phyloP scores from a whole-genome alignment of 1,140 invertebrate genomes.

The Stenopsyche tienmushanensis region DNA sequence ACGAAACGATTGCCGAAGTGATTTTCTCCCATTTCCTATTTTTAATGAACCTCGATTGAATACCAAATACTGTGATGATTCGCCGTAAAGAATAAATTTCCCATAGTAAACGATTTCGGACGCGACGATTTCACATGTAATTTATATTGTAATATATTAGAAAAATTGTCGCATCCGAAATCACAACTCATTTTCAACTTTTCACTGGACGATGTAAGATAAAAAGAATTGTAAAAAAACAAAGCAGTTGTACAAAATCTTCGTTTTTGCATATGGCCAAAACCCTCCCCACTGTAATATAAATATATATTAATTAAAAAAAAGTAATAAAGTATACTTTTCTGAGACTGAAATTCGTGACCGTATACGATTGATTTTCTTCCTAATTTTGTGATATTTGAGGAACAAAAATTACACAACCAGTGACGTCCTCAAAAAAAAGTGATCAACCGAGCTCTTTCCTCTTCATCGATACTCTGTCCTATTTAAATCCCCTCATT shows the following conservation, averaged over 20 bases:
- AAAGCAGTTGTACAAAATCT: slow-evolving; percentile 47
- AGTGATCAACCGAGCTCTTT: slow-evolving; percentile 4
- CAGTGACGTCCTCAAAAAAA: slow-evolving; percentile 4
- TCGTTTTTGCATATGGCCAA: slow-evolving; percentile 61
- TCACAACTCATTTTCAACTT: too few species aligned
- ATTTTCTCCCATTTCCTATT: too few species aligned
- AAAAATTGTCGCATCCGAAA: too few species aligned
- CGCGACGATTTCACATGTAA: too few species aligned
- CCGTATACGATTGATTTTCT: slow-evolving; percentile 15
- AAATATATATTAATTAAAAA: slow-evolving; percentile 19
- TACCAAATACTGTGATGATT: too few species aligned
- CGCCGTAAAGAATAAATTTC: too few species aligned
- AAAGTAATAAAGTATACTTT: slow-evolving; percentile 18
- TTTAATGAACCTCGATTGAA: too few species aligned
- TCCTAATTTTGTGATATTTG: slow-evolving; percentile 20
- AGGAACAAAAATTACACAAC: background rate
- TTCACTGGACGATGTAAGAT: slow-evolving; percentile 13
- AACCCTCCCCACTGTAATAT: slow-evolving; percentile 45
- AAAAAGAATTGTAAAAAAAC: slow-evolving; percentile 20
- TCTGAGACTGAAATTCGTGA: slow-evolving; percentile 34
- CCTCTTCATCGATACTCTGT: slow-evolving; percentile 9
- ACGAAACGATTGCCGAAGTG: too few species aligned
- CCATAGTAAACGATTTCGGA: too few species aligned
- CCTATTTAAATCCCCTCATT: slow-evolving; percentile 4
- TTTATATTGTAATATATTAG: too few species aligned